These are phyloP conservation scores for Drosophila dives DNA, from an alignment of 2,888 invertebrate genomes.

Conservation along the genomic window DNA sequence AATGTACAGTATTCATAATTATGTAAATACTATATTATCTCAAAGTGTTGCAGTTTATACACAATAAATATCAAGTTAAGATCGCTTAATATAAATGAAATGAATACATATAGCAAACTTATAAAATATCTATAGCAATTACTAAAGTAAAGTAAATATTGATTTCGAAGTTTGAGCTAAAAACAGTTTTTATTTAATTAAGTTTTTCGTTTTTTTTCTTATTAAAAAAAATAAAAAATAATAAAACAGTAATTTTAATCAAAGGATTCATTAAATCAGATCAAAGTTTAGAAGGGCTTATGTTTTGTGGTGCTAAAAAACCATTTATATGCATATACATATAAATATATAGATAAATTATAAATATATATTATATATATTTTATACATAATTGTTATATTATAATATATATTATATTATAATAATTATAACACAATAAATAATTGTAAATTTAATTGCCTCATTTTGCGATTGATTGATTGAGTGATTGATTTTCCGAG, in stretches of 20 bases:
- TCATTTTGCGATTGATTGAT: neutral
- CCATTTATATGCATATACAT: neutral
- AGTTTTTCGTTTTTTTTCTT: neutral
- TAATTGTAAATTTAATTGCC: neutral
- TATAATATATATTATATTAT: neutral
- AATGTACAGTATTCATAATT: neutral
- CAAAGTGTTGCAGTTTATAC: neutral
- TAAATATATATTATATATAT: neutral
- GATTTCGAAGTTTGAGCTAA: neutral
- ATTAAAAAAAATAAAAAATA: neutral
- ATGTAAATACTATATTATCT: conserved; percentile 5
- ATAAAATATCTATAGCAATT: neutral
- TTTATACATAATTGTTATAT: neutral
- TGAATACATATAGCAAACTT: too few relatives aligned
- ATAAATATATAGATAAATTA: neutral
- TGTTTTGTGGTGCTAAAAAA: neutral
- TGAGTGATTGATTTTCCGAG: neutral
- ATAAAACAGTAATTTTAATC: neutral
- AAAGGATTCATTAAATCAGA: neutral
- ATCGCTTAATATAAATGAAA: neutral
- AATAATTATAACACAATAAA: too few relatives aligned
- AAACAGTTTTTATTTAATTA: neutral
- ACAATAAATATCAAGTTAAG: neutral
- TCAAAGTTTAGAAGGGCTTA: neutral
- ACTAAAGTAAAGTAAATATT: neutral